Evolutionary conservation across 2,888 invertebrate genomes (phyloP).

Genomic region (Synanthedon tipuliformis): DNA sequence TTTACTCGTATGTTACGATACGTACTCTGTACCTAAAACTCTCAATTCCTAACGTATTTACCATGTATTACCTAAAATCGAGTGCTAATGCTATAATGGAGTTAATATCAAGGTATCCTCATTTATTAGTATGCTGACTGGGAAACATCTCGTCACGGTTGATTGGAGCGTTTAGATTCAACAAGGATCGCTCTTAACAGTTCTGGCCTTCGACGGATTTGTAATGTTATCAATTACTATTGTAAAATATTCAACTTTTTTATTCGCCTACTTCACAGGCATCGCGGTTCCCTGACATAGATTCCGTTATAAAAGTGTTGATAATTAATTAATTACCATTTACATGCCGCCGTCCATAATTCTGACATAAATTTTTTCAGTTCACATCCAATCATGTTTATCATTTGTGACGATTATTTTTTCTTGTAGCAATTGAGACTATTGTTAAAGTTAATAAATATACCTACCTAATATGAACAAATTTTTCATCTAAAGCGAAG

Average conservation of each 20-base stretch:
- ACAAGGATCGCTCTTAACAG: conserved; percentile 30
- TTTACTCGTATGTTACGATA: background rate
- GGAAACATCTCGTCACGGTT: conserved; percentile 12
- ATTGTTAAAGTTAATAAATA: no score
- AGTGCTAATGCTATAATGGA: background rate
- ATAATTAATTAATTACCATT: no score
- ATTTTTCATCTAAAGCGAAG: no score
- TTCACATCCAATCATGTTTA: no score
- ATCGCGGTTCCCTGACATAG: conserved; percentile 44
- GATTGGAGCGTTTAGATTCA: conserved; percentile 25
- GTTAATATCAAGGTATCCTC: background rate
- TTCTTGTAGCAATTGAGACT: no score
- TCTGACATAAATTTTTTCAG: no score
- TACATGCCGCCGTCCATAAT: no score
- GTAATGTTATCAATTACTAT: conserved; percentile 26
- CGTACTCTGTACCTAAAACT: background rate
- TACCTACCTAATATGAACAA: no score
- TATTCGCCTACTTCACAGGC: conserved; percentile 25
- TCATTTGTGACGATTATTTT: no score
- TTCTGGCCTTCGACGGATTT: conserved; percentile 35
- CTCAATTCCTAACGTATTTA: background rate
- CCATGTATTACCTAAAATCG: background rate
- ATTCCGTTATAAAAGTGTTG: conserved; percentile 29
- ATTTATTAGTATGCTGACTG: background rate
- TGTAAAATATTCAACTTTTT: conserved; percentile 46